Base-by-base conservation (phyloP, 2,113 vertebrate genomes). In the Morphnarchus princeps region DNA sequence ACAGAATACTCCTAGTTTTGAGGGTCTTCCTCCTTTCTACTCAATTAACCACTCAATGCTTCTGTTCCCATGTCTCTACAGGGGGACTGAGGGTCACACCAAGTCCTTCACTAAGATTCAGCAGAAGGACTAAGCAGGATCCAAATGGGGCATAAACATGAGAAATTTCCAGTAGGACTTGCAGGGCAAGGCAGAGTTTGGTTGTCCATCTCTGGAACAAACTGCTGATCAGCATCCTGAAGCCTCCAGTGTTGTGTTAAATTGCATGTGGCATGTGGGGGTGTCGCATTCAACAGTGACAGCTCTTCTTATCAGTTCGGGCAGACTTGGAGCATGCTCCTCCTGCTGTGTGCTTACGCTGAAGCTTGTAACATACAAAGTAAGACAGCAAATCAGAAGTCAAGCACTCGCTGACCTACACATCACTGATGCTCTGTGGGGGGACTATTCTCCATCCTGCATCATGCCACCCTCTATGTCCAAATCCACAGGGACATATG, bases 321-420 rank as follows among this genome's bases (percentile, higher is more conserved):
- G 50, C 49, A 89, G 74, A 40, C 54, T 70, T 73, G 31, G 84
- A 94, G 25, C 26, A 5, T 50, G 78, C 22, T 87, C 8, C n/a
- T 76, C n/a, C 82, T 80, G n/a, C 61, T 71, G 29, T 71, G 29
- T 0, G 0, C n/a, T 85, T 47, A 38, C 1, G 1, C 43, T 63
- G 82, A 71, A 72, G 29, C 24, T 74, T 70, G 16, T 67, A 67
- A 8, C 13, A 13, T 54, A 40, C 14, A 22, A 92, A 61, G 15
- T 50, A 36, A 87, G 11, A 61, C 9, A 72, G n/a, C 82, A 90
- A 83, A 76, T 59, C 19, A 40, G 49, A 74, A 66, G 43, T 61
- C 6, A 4, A 84, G 36, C 49, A 84, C 11, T 36, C 8, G 6
- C 45, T 89, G 55, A 94, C 84, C 36, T 80, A 45, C 16, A 57